Evolutionary conservation across 2,797 vertebrate species (phyloP).

Genomic region (Hydrolagus colliei): DNA sequence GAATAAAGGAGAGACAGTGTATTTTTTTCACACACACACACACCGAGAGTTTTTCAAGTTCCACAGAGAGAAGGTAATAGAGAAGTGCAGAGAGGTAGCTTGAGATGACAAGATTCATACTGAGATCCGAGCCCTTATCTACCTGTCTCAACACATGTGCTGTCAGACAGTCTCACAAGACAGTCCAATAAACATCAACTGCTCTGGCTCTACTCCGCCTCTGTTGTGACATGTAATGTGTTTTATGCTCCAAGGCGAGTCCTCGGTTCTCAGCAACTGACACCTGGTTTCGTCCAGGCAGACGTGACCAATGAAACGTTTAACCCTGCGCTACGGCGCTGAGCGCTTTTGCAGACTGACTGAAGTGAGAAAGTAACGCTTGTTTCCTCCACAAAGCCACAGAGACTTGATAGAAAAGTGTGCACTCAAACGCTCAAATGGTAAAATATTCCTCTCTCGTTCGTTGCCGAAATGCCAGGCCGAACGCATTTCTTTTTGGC

Average conservation of each 20-base stretch:
- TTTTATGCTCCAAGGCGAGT: constrained; percentile 19
- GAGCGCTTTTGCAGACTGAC: background rate
- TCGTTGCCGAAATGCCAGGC: background rate
- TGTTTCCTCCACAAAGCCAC: background rate
- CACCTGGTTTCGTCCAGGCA: constrained; percentile 12
- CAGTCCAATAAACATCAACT: constrained; percentile 30
- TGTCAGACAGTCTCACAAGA: constrained; percentile 16
- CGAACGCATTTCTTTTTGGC: too few species aligned
- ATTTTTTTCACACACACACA: constrained; percentile 1
- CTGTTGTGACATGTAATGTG: constrained; percentile 5
- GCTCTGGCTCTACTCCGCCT: background rate
- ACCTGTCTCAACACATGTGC: constrained; percentile 15
- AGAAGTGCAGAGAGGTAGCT: background rate
- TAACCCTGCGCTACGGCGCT: constrained; percentile 7
- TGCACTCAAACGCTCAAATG: too few species aligned
- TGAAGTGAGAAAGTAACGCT: background rate
- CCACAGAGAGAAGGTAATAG: background rate
- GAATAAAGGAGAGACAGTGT: background rate
- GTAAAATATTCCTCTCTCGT: background rate
- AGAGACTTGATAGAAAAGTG: background rate
- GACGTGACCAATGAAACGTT: background rate
- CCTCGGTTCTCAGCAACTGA: constrained; percentile 13
- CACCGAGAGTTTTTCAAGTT: background rate
- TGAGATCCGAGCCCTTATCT: constrained; percentile 24
- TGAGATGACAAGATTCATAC: background rate